Evolutionary conservation across 2,113 vertebrate genomes (phyloP), one percentile per base, ranked within the genome.

Genomic region (Scortum barcoo): DNA sequence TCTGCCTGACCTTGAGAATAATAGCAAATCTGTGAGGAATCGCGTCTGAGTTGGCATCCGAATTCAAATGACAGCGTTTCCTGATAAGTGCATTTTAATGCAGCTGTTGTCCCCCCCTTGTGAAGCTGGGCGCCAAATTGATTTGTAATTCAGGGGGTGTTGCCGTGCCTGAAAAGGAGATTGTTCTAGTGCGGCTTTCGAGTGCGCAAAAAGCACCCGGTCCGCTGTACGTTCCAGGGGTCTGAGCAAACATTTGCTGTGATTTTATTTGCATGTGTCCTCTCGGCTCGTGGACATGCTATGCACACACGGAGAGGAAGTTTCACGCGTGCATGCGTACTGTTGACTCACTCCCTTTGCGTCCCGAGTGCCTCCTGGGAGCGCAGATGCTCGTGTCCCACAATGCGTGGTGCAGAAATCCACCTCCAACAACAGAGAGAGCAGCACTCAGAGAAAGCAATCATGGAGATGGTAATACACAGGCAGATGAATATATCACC

Each of bases 71-170:
- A 73, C 38, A 51, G 3, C 36, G 38, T 74, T 81, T 83, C 66
- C 83, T 50, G 48, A 88, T 91, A 92, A 93, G 92, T 91, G 71
- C 78, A 46, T 84, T 91, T 87, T 90, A 86, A 92, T 82, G 88
- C 83, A 70, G 86, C 88, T 50, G 86, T 88, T 85, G 74, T 91
- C 86, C 68, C 78, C 68, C 78, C 75, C 19, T 40, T 14, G 67
- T 75, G 83, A 82, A 88, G 88, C 84, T 13, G 75, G 84, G 75
- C 46, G n/a, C 62, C 65, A 83, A 91, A 90, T 85, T 87, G 75
- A 89, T 92, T 92, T 83, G 82, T 82, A 86, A 90, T 89, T 89
- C 82, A 57, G 62, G 48, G 72, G 60, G 48, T 48, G 83, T 67
- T 16, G 36, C 67, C 12, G 56, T 22, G 73, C 79, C 60, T 62